phyloP scores from a whole-genome alignment of 2,888 invertebrate species.

The Caenorhabditis sp. region DNA sequence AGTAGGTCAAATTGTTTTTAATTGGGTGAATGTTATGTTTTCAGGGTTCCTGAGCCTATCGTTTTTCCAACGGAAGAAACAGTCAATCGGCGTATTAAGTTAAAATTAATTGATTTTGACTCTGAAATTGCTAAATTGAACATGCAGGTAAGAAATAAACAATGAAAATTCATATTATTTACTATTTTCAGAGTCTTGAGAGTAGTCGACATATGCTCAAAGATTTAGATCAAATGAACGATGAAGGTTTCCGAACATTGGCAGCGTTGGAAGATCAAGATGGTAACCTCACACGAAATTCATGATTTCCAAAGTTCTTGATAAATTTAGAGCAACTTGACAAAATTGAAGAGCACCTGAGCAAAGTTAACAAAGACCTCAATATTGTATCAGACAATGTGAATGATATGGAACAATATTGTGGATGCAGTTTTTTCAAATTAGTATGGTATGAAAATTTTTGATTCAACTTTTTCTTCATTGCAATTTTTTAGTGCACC shows the following conservation, averaged over 20 bases:
- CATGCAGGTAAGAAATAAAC: conserved; percentile 22
- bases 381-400: conserved; percentile 42
- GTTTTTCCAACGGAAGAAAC: conserved; percentile 20
- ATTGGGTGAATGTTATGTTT: neutral
- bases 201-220: conserved; percentile 43
- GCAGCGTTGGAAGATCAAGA: conserved; percentile 56
- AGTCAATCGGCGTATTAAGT: conserved; percentile 32
- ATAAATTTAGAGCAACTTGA: conserved; percentile 46
- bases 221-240: conserved; percentile 46
- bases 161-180: neutral
- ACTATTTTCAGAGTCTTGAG: conserved; percentile 41
- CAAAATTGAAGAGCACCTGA: conserved; percentile 46
- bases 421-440: conserved; percentile 35
- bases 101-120: conserved; percentile 47
- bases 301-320: no score
- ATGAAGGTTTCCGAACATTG: conserved; percentile 44
- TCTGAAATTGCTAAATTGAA: conserved; percentile 43
- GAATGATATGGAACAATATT: conserved; percentile 46
- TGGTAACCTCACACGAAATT: conserved; percentile 20
- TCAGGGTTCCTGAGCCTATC: conserved; percentile 27
- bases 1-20: conserved; percentile 15
- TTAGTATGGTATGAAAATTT: conserved; percentile 25
- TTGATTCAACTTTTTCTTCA: no score
- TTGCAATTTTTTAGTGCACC: conserved; percentile 35
- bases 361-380: conserved; percentile 43